Conservation (phyloP, 2,113 vertebrate species). For the Apus apus region DNA sequence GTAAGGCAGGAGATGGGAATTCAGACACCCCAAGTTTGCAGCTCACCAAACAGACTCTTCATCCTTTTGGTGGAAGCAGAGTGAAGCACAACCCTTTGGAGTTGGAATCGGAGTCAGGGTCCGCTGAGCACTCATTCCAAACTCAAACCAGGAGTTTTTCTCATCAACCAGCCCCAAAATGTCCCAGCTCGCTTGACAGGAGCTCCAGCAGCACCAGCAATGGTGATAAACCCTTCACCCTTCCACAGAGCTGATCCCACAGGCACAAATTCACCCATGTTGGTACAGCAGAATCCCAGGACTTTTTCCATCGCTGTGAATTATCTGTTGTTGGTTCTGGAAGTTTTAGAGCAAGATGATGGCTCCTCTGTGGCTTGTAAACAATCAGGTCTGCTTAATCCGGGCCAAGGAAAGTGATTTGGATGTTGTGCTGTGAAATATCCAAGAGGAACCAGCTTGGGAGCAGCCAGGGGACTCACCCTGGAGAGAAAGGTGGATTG, state of each 20-base stretch:
- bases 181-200: rapidly evolving
- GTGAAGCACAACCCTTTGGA: no score
- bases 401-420: no score
- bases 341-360: not conserved
- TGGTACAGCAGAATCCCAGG: not conserved
- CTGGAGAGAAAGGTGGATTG: not conserved
- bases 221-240: not conserved
- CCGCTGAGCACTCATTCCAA: rapidly evolving
- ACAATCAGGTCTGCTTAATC: not conserved
- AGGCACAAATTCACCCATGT: no score
- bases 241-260: rapidly evolving
- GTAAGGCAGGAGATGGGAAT: rapidly evolving
- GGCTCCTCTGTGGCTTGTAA: rapidly evolving
- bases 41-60: rapidly evolving
- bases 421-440: not conserved
- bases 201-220: not conserved
- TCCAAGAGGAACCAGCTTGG: rapidly evolving
- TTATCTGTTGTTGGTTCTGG: rapidly evolving
- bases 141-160: not conserved
- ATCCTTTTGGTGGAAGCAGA: rapidly evolving
- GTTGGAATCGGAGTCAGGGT: no score
- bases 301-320: rapidly evolving
- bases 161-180: rapidly evolving
- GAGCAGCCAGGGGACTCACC: not conserved
- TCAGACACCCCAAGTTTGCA: rapidly evolving